Conservation (phyloP, 1,140 invertebrate species). For the Aradophagus sp. region DNA sequence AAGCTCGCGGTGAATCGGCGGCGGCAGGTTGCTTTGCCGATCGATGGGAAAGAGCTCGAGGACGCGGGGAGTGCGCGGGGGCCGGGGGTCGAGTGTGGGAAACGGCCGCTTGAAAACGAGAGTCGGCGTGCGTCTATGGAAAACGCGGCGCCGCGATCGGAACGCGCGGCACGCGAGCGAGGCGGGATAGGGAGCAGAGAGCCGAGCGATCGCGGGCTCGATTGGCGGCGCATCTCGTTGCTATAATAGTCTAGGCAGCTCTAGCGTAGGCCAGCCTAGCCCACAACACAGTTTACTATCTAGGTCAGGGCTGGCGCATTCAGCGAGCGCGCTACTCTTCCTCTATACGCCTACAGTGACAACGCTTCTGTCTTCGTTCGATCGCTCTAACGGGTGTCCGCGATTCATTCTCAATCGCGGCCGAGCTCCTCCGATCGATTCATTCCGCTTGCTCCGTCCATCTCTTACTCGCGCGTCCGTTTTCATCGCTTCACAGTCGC, state of each 20-base stretch:
- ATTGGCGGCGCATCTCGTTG: conserved; percentile 60
- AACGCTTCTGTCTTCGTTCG: conserved; percentile 39
- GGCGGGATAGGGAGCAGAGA: conserved; percentile 36
- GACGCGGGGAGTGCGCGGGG: no score
- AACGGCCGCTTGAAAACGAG: conserved; percentile 31
- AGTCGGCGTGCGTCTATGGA: conserved; percentile 35
- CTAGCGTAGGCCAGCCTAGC: conserved; percentile 70
- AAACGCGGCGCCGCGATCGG: conserved; percentile 27
- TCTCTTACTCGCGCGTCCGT: no score
- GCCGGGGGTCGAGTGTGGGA: conserved; percentile 15
- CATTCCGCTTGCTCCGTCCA: no score
- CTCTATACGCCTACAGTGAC: conserved; percentile 66
- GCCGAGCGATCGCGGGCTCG: conserved; percentile 51
- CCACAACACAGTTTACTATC: conserved; percentile 74
- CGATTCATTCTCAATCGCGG: conserved; percentile 16
- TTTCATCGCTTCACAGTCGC: no score
- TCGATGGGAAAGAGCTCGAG: conserved; percentile 8
- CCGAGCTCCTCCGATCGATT: not conserved
- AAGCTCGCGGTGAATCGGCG: no score
- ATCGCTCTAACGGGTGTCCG: conserved; percentile 62
- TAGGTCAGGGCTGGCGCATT: conserved; percentile 76
- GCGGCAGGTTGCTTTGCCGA: not conserved
- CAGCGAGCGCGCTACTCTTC: conserved; percentile 71
- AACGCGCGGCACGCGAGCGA: conserved; percentile 51
- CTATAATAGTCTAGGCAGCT: conserved; percentile 72